Evolutionary conservation across 2,113 vertebrate genomes (phyloP).

Genomic region (Upupa epops): DNA sequence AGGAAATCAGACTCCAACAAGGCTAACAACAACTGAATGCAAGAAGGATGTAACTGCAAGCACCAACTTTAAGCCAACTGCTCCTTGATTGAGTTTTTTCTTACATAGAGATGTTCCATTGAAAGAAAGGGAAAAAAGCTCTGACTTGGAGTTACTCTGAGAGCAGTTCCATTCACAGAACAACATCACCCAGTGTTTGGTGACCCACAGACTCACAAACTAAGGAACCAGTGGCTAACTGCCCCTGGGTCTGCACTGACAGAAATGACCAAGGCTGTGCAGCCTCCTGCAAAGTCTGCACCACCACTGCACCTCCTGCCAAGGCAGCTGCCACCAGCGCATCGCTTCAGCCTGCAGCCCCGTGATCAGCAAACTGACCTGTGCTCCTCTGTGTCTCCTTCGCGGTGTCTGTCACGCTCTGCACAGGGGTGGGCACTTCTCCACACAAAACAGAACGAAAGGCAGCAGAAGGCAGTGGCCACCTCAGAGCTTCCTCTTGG

Average conservation of each 20-base stretch:
- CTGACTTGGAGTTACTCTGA: not conserved
- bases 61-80: not conserved
- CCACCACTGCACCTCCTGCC: not conserved
- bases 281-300: not conserved
- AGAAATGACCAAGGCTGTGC: not conserved
- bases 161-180: not conserved
- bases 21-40: not conserved
- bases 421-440: accelerated
- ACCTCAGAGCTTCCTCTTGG: not conserved
- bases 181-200: not conserved
- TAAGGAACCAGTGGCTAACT: not conserved
- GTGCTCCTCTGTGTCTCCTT: not conserved
- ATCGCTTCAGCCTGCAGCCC: not conserved
- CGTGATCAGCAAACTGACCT: not conserved
- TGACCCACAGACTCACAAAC: not conserved
- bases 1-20: not conserved
- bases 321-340: not conserved
- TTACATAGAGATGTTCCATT: not conserved
- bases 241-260: not conserved
- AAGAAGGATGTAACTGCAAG: not conserved
- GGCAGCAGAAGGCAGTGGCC: accelerated
- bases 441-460: not conserved
- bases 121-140: not conserved
- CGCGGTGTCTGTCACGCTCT: not conserved
- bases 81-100: not conserved